A percentile compares a stretch with the other conserved stretches of the same genome.
These are phyloP conservation scores for Sarcophaga peregrina DNA, from an alignment of 1,140 invertebrate genomes.

Conservation along the genomic window DNA sequence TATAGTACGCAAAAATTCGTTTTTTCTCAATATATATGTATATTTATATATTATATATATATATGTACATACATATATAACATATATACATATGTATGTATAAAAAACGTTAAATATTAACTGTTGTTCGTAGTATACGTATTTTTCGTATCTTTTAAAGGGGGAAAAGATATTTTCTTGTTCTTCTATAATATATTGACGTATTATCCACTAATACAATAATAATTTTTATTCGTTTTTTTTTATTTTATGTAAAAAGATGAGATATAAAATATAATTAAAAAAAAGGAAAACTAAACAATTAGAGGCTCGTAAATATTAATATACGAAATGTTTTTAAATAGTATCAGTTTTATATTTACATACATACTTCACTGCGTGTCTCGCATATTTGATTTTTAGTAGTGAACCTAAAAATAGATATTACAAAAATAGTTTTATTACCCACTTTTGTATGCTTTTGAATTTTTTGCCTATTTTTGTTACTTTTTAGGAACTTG, in stretches of 20 bases:
- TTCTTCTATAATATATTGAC: not conserved
- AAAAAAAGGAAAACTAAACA: not conserved
- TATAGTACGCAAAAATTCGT: conserved; percentile 5
- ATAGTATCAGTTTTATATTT: not conserved
- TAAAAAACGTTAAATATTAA: not conserved
- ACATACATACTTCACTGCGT: not conserved
- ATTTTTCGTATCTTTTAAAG: not conserved
- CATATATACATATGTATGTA: not conserved
- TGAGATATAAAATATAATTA: not conserved
- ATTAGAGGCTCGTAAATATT: not conserved
- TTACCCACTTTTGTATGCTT: conserved; percentile 1
- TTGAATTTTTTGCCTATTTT: not conserved
- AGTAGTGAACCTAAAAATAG: conserved; percentile 10
- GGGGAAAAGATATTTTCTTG: not conserved
- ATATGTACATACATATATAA: not conserved
- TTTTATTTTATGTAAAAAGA: not conserved
- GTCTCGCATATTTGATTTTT: not conserved
- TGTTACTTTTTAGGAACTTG: conserved; percentile 5
- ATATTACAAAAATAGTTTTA: conserved; percentile 39
- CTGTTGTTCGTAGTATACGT: not conserved
- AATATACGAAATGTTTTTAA: conserved; percentile 7
- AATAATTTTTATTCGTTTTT: not conserved
- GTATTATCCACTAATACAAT: not conserved
- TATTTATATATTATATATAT: not conserved
- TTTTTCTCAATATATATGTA: not conserved